Evolutionary conservation across 2,888 invertebrate species (phyloP).

Genomic region (Protophormia terraenovae): DNA sequence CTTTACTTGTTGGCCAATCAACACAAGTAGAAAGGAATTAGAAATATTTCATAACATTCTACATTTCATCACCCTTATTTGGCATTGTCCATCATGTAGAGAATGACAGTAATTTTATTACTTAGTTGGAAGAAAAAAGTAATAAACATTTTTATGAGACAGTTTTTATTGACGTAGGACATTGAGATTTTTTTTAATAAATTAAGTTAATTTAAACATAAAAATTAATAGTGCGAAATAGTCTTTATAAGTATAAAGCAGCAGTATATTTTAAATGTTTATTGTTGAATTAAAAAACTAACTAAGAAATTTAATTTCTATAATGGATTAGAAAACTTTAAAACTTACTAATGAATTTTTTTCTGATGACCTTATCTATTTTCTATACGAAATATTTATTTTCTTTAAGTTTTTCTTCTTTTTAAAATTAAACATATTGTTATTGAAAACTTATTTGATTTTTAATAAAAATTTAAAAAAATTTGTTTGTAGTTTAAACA

Average conservation of each 20-base stretch:
- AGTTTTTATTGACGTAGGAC: constrained; percentile 15
- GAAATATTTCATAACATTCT: neutral
- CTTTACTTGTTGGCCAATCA: neutral
- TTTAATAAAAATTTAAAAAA: neutral
- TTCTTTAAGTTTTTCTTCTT: neutral
- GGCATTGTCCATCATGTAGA: neutral
- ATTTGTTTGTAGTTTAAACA: neutral
- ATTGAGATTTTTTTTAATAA: neutral
- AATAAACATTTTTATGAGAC: neutral
- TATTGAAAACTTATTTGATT: neutral
- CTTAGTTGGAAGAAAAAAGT: neutral
- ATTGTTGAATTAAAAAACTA: too few relatives aligned
- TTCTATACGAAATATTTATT: neutral
- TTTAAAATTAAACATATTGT: neutral
- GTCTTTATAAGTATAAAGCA: neutral
- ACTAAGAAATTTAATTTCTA: too few relatives aligned
- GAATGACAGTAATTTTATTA: neutral
- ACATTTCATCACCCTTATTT: neutral
- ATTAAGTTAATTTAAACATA: neutral
- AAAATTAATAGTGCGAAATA: neutral
- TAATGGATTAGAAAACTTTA: neutral
- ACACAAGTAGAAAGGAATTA: neutral
- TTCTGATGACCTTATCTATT: neutral
- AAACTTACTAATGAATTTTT: neutral
- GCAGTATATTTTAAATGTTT: too few relatives aligned